Conservation (phyloP, 1,140 invertebrate species). For the Aphaenogaster rudis region DNA sequence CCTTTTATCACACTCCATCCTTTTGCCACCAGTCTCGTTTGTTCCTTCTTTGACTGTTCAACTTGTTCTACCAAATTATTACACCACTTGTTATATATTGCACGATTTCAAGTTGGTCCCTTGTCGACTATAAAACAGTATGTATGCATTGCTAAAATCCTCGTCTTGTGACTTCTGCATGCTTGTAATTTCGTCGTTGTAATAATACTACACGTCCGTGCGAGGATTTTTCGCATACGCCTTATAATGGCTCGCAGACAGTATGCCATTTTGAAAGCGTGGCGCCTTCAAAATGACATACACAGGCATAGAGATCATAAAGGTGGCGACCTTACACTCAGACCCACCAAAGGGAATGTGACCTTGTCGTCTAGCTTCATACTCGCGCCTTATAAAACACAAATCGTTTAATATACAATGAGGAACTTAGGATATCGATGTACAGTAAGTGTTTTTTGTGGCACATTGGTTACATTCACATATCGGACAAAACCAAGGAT, state of each 20-base stretch:
- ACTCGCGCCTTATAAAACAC: constrained; percentile 90
- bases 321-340: constrained; percentile 86
- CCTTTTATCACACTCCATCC: background rate
- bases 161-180: constrained; percentile 89
- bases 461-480: constrained; percentile 91
- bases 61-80: constrained; percentile 58
- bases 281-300: constrained; percentile 91
- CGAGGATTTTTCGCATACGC: constrained; percentile 90
- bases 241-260: constrained; percentile 91
- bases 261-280: too few relatives aligned
- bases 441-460: constrained; percentile 90
- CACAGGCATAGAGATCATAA: constrained; percentile 91
- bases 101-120: constrained; percentile 86
- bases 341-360: constrained; percentile 89
- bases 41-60: constrained; percentile 55
- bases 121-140: constrained; percentile 91
- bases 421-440: constrained; percentile 91
- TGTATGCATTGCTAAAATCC: constrained; percentile 90
- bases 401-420: constrained; percentile 91
- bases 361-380: constrained; percentile 91
- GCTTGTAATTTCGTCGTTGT: constrained; percentile 90
- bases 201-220: constrained; percentile 90
- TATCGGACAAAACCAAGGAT: constrained; percentile 91
- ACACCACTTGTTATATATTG: constrained; percentile 83
- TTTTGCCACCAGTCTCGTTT: background rate